Conservation (phyloP, 1,140 invertebrate genomes). For the Ridgeia piscesae region DNA sequence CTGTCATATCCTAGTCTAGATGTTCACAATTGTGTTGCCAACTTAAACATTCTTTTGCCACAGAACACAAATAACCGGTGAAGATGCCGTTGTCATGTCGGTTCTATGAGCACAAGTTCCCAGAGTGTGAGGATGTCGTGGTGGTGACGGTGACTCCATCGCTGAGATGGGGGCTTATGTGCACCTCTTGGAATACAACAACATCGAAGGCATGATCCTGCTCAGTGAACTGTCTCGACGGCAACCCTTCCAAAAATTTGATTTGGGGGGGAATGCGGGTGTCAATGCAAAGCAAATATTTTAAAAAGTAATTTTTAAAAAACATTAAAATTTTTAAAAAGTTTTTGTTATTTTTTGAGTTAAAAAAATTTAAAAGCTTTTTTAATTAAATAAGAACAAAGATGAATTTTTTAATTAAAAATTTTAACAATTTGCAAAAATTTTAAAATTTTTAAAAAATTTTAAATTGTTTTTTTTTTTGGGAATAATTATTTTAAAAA, state of each 20-base stretch:
- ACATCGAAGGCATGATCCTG: conserved; percentile 86
- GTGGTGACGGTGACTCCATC: conserved; percentile 99
- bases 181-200: conserved; percentile 96
- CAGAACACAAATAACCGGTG: neutral
- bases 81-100: conserved; percentile 92
- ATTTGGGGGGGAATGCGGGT: conserved; percentile 96
- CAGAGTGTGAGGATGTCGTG: conserved; percentile 98
- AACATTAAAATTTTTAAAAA: too few relatives aligned
- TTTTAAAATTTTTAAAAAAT: too few relatives aligned
- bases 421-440: too few relatives aligned
- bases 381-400: too few relatives aligned
- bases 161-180: conserved; percentile 99
- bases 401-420: too few relatives aligned
- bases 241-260: conserved; percentile 99
- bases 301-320: too few relatives aligned
- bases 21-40: neutral
- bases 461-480: too few relatives aligned
- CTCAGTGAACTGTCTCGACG: conserved; percentile 93
- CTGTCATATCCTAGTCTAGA: neutral
- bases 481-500: too few relatives aligned
- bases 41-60: neutral
- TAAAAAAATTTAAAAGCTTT: too few relatives aligned
- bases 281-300: conserved; percentile 99
- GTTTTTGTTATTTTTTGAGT: too few relatives aligned
- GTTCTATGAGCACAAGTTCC: conserved; percentile 97